phyloP scores from a whole-genome alignment of 2,113 vertebrate genomes.

The Xyliphius kryptos region DNA sequence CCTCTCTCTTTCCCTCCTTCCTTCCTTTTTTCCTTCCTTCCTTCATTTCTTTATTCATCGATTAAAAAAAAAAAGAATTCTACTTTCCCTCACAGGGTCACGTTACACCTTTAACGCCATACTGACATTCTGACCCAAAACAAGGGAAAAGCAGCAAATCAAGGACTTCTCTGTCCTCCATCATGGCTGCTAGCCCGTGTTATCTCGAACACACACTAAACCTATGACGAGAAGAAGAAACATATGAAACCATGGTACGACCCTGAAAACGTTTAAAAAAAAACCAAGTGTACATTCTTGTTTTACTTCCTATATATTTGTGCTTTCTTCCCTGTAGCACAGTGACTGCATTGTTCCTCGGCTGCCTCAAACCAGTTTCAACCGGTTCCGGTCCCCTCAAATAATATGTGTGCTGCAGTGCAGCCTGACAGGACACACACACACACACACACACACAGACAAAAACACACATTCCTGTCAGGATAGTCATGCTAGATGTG shows the following conservation, averaged over 20 bases:
- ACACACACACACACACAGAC: constrained; percentile 11
- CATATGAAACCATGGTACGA: too few species aligned
- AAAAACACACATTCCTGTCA: constrained; percentile 2
- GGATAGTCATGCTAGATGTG: too few species aligned
- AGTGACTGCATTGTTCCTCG: constrained; percentile 92
- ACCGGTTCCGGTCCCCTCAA: constrained; percentile 95
- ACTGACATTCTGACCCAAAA: constrained; percentile 43
- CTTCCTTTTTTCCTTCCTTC: constrained; percentile 61
- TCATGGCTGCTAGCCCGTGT: too few species aligned
- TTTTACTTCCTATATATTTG: too few species aligned
- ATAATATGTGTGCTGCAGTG: constrained; percentile 73
- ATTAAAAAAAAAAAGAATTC: constrained; percentile 34
- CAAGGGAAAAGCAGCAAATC: too few species aligned
- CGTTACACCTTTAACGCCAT: constrained; percentile 59
- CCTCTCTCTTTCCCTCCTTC: too few species aligned
- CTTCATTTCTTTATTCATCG: constrained; percentile 33
- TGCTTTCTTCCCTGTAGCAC: constrained; percentile 84
- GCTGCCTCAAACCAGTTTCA: constrained; percentile 99
- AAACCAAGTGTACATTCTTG: too few species aligned
- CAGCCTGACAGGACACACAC: constrained; percentile 55
- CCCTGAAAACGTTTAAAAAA: too few species aligned
- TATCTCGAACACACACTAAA: too few species aligned
- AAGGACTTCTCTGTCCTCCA: too few species aligned
- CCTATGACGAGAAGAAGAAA: too few species aligned
- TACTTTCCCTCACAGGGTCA: constrained; percentile 57